These are phyloP conservation scores for Paraplagusia blochii DNA, from an alignment of 2,113 vertebrate genomes.

Conservation along the genomic window DNA sequence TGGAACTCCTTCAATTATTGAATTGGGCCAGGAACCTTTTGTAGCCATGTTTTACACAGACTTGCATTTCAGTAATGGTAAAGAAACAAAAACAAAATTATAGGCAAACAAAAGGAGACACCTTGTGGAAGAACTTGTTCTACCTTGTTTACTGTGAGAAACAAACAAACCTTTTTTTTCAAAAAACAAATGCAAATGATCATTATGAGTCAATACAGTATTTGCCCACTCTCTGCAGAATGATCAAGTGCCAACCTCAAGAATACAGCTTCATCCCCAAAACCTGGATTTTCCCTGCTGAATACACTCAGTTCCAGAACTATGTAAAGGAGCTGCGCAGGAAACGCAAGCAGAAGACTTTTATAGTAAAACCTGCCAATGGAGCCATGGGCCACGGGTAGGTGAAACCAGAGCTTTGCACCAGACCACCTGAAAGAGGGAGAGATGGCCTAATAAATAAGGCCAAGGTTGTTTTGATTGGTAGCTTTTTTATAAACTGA, in stretches of 20 bases:
- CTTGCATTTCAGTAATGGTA: not conserved
- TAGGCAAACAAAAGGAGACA: not conserved
- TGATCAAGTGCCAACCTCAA: slow-evolving; percentile 94
- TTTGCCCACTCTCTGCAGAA: slow-evolving; percentile 72
- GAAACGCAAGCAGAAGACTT: slow-evolving; percentile 95
- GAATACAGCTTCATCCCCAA: slow-evolving; percentile 96
- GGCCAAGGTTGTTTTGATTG: not conserved
- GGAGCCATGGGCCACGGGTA: slow-evolving; percentile 99
- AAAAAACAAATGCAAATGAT: not conserved
- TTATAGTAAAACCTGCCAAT: slow-evolving; percentile 96
- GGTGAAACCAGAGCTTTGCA: slow-evolving; percentile 52
- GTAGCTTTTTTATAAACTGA: no score
- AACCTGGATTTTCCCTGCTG: slow-evolving; percentile 96
- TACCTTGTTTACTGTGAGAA: not conserved
- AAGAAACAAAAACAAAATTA: slow-evolving; percentile 4
- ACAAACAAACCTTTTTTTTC: not conserved
- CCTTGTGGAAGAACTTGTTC: slow-evolving; percentile 1
- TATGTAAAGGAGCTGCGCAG: slow-evolving; percentile 94
- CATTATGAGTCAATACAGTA: not conserved
- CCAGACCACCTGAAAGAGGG: slow-evolving; percentile 1
- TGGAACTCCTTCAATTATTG: no score
- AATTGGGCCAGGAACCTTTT: no score
- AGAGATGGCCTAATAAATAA: slow-evolving; percentile 28
- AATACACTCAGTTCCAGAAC: slow-evolving; percentile 97
- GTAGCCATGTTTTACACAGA: not conserved